Evolutionary conservation across 2,113 vertebrate species (phyloP).

Genomic region (Tautogolabrus adspersus): DNA sequence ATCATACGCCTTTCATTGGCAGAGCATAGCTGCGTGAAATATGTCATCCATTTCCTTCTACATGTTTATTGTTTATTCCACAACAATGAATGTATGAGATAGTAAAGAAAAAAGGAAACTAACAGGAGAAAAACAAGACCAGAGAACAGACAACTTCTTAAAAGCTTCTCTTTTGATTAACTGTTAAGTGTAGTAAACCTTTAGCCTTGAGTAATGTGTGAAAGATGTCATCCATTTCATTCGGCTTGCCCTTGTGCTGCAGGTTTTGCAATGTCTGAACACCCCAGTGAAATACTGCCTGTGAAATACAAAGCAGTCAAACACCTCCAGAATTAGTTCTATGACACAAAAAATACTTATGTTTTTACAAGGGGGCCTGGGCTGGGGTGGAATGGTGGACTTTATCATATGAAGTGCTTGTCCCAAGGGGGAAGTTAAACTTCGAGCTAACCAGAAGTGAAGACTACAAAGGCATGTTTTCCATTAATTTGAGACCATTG

Average conservation of each 20-base stretch:
- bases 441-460: conserved; percentile 41
- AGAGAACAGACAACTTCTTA: neutral
- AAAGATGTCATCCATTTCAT: neutral
- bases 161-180: no score
- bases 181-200: no score
- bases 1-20: no score
- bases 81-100: no score
- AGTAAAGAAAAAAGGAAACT: no score
- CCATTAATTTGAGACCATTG: conserved; percentile 37
- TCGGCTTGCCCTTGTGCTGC: neutral
- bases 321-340: conserved; percentile 46
- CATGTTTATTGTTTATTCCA: no score
- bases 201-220: neutral
- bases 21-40: no score
- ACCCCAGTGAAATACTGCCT: conserved; percentile 44
- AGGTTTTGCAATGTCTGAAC: conserved; percentile 6
- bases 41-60: no score
- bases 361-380: conserved; percentile 40
- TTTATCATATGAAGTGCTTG: conserved; percentile 10
- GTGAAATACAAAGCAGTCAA: conserved; percentile 59
- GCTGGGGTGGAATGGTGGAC: neutral
- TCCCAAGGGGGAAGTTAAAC: conserved; percentile 44
- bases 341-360: conserved; percentile 41
- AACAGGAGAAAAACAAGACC: neutral
- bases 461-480: conserved; percentile 63